Conservation (phyloP, 2,888 invertebrate species). For the Clitarchus hookeri region DNA sequence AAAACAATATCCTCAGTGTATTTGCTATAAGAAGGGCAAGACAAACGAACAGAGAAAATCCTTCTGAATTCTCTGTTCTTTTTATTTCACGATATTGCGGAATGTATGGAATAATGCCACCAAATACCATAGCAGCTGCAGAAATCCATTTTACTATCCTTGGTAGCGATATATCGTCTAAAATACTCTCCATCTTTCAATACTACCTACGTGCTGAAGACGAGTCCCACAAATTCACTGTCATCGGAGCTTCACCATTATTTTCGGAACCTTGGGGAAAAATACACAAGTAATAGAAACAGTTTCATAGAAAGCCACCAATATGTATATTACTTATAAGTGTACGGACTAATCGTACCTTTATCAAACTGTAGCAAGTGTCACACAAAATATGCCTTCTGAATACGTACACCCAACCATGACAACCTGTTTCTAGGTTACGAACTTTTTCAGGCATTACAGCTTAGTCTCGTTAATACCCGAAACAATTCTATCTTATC, state of each 20-base stretch:
- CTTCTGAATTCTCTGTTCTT: conserved; percentile 89
- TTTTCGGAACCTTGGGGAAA: neutral
- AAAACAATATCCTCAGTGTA: conserved; percentile 95
- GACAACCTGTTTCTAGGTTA: neutral
- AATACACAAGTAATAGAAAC: neutral
- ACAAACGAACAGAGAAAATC: conserved; percentile 97
- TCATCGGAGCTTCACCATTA: neutral
- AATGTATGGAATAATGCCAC: conserved; percentile 93
- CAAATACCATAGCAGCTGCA: conserved; percentile 90
- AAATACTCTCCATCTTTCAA: conserved; percentile 20
- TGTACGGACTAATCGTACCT: neutral
- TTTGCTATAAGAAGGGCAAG: conserved; percentile 94
- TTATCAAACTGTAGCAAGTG: neutral
- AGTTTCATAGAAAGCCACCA: neutral
- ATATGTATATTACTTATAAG: neutral
- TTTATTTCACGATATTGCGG: conserved; percentile 95
- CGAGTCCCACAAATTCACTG: neutral
- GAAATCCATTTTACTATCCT: conserved; percentile 79
- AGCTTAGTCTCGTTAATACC: neutral
- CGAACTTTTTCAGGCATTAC: neutral
- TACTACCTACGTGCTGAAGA: neutral
- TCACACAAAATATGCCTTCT: neutral
- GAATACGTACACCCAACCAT: neutral
- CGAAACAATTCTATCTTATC: neutral
- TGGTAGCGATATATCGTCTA: conserved; percentile 59